A percentile compares a stretch with the other conserved stretches of the same genome.
These are phyloP conservation scores for Neoniphon sammara DNA, from an alignment of 2,797 vertebrate species.

Conservation along the genomic window DNA sequence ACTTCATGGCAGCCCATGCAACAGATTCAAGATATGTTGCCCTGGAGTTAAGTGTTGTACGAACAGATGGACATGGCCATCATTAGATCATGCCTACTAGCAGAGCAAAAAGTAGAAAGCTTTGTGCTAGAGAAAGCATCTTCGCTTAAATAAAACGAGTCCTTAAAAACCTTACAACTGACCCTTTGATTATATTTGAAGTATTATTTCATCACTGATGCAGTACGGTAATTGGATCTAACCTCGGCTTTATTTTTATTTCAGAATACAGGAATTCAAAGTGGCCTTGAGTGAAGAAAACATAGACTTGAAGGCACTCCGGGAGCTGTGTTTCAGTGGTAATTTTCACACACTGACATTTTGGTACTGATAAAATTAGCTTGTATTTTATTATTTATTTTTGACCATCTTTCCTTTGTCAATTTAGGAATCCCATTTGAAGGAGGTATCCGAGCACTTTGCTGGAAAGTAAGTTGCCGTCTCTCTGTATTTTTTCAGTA, in stretches of 20 bases:
- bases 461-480: conserved; percentile 92
- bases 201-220: background rate
- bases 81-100: too few relatives aligned
- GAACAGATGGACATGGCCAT: too few relatives aligned
- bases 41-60: too few relatives aligned
- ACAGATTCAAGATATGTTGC: too few relatives aligned
- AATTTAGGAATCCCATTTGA: conserved; percentile 94
- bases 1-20: too few relatives aligned
- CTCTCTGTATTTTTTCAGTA: background rate
- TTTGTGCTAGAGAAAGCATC: too few relatives aligned
- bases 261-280: conserved; percentile 95
- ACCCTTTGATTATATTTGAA: background rate
- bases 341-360: conserved; percentile 29
- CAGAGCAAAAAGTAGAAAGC: too few relatives aligned
- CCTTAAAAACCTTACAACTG: too few relatives aligned
- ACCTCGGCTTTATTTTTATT: background rate
- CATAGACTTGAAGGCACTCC: conserved; percentile 87
- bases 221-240: background rate
- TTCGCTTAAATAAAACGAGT: too few relatives aligned
- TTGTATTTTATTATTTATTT: background rate
- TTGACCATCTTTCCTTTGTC: conserved; percentile 3
- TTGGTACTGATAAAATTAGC: background rate
- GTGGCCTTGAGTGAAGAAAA: conserved; percentile 87
- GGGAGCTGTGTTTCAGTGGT: conserved; percentile 95
- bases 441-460: conserved; percentile 93